phyloP scores from a whole-genome alignment of 2,113 vertebrate genomes.

The Romanogobio albipinnatus region DNA sequence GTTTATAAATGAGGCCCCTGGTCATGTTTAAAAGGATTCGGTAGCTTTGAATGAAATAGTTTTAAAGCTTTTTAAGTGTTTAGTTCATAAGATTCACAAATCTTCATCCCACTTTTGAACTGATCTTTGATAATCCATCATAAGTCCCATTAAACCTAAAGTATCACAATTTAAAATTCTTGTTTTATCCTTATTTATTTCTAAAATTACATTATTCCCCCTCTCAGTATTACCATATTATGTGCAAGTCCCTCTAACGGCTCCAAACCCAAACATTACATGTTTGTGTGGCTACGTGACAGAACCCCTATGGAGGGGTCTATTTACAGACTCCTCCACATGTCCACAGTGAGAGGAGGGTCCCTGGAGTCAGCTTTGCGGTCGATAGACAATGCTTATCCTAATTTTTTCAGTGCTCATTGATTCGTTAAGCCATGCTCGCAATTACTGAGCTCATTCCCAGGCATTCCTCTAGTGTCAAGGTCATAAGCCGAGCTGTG shows the following conservation, averaged over 20 bases:
- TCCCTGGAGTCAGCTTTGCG: constrained; percentile 1
- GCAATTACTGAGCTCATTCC: constrained; percentile 54
- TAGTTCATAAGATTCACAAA: neutral
- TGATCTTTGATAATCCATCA: neutral
- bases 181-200: constrained; percentile 11
- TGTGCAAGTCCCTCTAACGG: neutral
- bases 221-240: neutral
- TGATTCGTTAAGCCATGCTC: constrained; percentile 53
- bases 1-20: too few relatives aligned
- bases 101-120: neutral
- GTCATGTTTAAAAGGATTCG: neutral
- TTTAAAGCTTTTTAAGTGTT: neutral
- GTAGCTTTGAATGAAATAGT: neutral
- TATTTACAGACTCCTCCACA: constrained; percentile 2
- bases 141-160: neutral
- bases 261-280: constrained; percentile 5
- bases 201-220: neutral
- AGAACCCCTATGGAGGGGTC: neutral
- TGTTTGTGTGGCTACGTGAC: neutral
- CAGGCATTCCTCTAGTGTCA: constrained; percentile 53
- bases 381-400: constrained; percentile 38
- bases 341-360: neutral
- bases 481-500: constrained; percentile 42
- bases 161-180: too few relatives aligned
- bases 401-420: constrained; percentile 60